These are phyloP conservation scores for Drosophila truncata DNA, from an alignment of 1,140 invertebrate species.

Conservation along the genomic window DNA sequence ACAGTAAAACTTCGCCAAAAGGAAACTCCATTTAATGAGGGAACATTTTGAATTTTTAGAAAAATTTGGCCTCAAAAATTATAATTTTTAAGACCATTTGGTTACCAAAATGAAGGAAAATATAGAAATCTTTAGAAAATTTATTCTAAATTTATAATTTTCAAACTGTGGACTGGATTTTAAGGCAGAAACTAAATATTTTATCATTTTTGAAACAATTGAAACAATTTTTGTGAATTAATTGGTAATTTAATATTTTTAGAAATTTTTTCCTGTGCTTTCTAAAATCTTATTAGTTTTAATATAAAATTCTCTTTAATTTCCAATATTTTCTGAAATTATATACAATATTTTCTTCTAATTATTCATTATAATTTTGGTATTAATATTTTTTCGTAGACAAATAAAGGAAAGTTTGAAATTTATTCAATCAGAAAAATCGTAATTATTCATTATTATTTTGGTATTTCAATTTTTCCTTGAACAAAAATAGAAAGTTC, in stretches of 20 bases:
- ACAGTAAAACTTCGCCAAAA: constrained; percentile 6
- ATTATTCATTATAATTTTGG: neutral
- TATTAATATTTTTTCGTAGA: neutral
- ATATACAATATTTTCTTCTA: no score
- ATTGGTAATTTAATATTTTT: neutral
- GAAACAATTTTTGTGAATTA: no score
- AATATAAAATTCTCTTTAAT: no score
- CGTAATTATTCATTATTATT: neutral
- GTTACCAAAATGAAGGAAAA: neutral
- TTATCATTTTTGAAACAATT: neutral
- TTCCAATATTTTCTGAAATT: no score
- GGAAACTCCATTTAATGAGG: neutral
- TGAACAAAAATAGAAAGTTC: neutral
- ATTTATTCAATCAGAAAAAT: neutral
- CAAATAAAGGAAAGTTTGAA: neutral
- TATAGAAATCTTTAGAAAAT: neutral
- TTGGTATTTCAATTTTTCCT: neutral
- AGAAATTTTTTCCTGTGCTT: neutral
- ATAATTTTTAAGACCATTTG: no score
- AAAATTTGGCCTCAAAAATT: neutral
- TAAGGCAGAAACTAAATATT: neutral
- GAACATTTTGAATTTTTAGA: neutral
- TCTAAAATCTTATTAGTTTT: neutral
- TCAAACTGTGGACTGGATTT: neutral
- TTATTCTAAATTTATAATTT: neutral